phyloP scores from a whole-genome alignment of 2,797 vertebrate genomes.

The Hylomyscus alleni region DNA sequence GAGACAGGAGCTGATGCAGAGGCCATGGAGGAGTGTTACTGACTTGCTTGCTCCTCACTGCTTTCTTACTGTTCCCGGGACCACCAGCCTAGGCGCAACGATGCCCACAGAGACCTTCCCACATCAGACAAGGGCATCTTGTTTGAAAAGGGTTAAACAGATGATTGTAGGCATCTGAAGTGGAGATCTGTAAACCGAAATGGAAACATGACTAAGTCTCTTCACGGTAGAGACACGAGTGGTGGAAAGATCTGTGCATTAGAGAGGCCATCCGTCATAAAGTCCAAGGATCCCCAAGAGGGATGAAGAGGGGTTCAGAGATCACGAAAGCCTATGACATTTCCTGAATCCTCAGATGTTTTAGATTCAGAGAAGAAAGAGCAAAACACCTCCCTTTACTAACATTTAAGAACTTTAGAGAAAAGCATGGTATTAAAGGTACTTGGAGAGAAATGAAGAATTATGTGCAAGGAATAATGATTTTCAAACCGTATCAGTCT shows the following conservation, averaged over 20 bases:
- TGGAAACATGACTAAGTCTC: slow-evolving; percentile 17
- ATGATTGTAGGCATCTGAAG: background rate
- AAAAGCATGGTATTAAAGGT: slow-evolving; percentile 8
- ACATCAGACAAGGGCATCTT: background rate
- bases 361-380: slow-evolving; percentile 31
- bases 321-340: background rate
- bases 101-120: background rate
- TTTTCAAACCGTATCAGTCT: background rate
- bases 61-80: background rate
- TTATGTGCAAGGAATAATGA: background rate
- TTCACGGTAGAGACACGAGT: background rate
- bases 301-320: background rate
- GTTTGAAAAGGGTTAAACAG: background rate
- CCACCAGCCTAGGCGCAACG: too few relatives aligned
- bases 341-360: background rate
- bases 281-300: background rate
- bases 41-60: background rate
- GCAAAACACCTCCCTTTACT: background rate
- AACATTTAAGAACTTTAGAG: background rate
- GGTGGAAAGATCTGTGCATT: background rate
- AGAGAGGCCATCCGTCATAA: background rate
- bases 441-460: background rate
- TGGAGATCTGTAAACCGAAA: background rate
- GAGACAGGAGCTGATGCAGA: background rate
- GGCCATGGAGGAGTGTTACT: background rate